These are phyloP conservation scores for Melanotaenia maccullochi DNA, from an alignment of 2,797 vertebrate genomes.

Conservation along the genomic window DNA sequence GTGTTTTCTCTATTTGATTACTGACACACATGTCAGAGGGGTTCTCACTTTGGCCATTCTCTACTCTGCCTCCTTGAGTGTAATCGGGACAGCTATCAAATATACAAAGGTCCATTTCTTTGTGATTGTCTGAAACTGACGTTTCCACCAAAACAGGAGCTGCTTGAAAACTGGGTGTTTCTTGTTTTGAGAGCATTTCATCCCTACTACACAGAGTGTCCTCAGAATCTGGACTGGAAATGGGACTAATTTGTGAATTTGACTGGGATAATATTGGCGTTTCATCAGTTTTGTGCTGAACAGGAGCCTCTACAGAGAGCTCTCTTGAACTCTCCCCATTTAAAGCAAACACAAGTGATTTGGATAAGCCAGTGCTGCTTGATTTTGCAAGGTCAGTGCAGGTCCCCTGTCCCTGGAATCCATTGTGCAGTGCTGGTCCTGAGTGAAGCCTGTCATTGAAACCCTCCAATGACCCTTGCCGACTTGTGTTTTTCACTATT, in stretches of 20 bases:
- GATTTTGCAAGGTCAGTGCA: constrained; percentile 77
- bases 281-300: constrained; percentile 83
- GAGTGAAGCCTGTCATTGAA: constrained; percentile 82
- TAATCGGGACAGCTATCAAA: constrained; percentile 88
- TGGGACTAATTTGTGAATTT: constrained; percentile 90
- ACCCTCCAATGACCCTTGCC: constrained; percentile 89
- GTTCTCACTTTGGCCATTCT: constrained; percentile 63
- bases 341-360: constrained; percentile 86
- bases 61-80: constrained; percentile 69
- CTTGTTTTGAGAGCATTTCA: constrained; percentile 81
- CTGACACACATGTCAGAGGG: constrained; percentile 62
- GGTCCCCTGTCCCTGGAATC: constrained; percentile 85
- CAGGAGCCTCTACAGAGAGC: constrained; percentile 83
- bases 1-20: constrained; percentile 73
- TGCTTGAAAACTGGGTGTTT: constrained; percentile 84
- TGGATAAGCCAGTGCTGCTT: constrained; percentile 81
- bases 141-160: constrained; percentile 79
- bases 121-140: constrained; percentile 81
- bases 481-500: constrained; percentile 96
- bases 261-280: constrained; percentile 87
- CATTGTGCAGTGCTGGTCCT: constrained; percentile 87
- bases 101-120: constrained; percentile 81
- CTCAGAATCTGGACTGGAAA: constrained; percentile 93
- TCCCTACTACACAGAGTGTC: constrained; percentile 80
- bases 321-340: constrained; percentile 88